Evolutionary conservation across 2,113 vertebrate species (phyloP).

Genomic region (Dromaius novaehollandiae): DNA sequence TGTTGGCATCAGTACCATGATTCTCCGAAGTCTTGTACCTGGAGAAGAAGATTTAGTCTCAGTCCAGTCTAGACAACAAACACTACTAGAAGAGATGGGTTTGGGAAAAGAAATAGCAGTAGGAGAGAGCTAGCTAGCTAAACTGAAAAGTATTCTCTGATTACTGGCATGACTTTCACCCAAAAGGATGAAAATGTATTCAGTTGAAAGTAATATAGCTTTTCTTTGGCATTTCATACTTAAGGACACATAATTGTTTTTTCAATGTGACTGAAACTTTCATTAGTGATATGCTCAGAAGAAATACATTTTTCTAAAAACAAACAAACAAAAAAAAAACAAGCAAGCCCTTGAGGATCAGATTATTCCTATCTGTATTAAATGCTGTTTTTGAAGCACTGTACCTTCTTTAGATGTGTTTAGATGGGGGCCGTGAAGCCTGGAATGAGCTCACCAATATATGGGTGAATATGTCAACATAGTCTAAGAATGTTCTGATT

Average conservation of each 20-base stretch:
- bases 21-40: not conserved
- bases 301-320: not conserved
- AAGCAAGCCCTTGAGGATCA: not conserved
- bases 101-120: not conserved
- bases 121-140: not conserved
- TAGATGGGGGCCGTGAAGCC: not conserved
- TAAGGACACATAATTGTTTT: not conserved
- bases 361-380: not conserved
- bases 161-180: not conserved
- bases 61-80: not conserved
- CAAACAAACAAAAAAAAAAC: not conserved
- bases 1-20: not conserved
- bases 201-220: not conserved
- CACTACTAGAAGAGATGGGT: not conserved
- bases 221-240: not conserved
- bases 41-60: not conserved
- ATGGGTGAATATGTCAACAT: not conserved
- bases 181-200: not conserved
- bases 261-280: not conserved
- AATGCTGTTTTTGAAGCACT: not conserved
- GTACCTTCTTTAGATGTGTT: not conserved
- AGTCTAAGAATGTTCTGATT: not conserved
- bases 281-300: not conserved
- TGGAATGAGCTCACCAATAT: not conserved
- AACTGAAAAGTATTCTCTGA: not conserved